These are phyloP conservation scores for Protonemura montana DNA, from an alignment of 2,888 invertebrate genomes.

Conservation along the genomic window DNA sequence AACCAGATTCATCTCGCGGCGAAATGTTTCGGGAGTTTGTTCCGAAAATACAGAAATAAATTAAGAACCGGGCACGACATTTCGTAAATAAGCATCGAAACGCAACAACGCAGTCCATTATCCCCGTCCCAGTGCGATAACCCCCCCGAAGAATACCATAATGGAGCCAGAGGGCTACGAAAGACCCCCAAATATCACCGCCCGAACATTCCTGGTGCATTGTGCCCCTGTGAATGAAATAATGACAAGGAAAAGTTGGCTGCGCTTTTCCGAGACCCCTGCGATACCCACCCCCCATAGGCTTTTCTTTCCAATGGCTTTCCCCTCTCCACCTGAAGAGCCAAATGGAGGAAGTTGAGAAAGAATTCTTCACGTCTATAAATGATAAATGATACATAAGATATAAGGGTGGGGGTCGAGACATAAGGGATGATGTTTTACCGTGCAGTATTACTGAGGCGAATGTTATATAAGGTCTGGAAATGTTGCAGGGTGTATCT, in stretches of 20 bases:
- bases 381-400: neutral
- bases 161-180: neutral
- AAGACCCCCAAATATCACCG: neutral
- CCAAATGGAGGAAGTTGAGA: neutral
- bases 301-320: neutral
- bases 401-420: neutral
- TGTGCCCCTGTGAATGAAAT: neutral
- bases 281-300: neutral
- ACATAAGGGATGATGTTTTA: neutral
- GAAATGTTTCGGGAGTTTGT: neutral
- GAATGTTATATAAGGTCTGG: neutral
- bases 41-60: neutral
- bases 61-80: neutral
- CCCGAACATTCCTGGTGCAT: neutral
- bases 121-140: neutral
- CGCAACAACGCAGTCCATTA: neutral
- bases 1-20: neutral
- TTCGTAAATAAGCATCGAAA: neutral
- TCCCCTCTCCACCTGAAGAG: neutral
- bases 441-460: neutral
- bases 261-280: neutral
- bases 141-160: neutral
- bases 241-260: slow-evolving; percentile 1
- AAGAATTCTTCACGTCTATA: neutral
- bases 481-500: neutral